phyloP scores from a whole-genome alignment of 2,888 invertebrate species.

The Eristalinus aeneus region DNA sequence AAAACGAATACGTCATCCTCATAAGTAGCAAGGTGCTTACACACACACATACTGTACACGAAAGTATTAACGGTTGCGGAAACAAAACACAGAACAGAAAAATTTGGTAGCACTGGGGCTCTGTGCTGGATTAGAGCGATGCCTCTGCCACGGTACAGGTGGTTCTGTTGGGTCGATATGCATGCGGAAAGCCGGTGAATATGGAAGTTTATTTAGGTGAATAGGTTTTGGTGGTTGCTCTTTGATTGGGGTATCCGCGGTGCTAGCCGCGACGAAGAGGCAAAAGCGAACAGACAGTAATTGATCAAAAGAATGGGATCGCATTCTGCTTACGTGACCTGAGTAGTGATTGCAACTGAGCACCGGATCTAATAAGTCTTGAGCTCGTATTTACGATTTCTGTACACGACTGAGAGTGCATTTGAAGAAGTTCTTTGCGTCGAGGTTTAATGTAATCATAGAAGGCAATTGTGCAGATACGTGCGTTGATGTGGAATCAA shows the following conservation, averaged over 20 bases:
- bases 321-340: slow-evolving; percentile 3
- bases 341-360: neutral
- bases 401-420: neutral
- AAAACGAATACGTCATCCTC: slow-evolving; percentile 57
- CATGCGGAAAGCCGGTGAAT: slow-evolving; percentile 18
- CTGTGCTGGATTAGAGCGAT: neutral
- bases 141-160: neutral
- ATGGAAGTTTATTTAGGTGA: slow-evolving; percentile 38
- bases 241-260: slow-evolving; percentile 18
- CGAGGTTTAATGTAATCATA: neutral
- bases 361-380: neutral
- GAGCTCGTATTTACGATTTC: neutral
- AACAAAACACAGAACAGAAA: neutral
- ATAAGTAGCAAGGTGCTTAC: slow-evolving; percentile 55
- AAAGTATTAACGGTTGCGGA: slow-evolving; percentile 41
- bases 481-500: neutral
- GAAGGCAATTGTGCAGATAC: neutral
- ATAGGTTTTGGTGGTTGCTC: slow-evolving; percentile 28
- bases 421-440: neutral
- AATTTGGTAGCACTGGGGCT: neutral
- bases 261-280: neutral
- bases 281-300: slow-evolving; percentile 22
- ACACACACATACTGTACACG: neutral
- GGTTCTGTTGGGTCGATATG: slow-evolving; percentile 36
- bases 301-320: slow-evolving; percentile 31